Evolutionary conservation across 1,140 invertebrate genomes (phyloP).

Genomic region (Calephelis nemesis): DNA sequence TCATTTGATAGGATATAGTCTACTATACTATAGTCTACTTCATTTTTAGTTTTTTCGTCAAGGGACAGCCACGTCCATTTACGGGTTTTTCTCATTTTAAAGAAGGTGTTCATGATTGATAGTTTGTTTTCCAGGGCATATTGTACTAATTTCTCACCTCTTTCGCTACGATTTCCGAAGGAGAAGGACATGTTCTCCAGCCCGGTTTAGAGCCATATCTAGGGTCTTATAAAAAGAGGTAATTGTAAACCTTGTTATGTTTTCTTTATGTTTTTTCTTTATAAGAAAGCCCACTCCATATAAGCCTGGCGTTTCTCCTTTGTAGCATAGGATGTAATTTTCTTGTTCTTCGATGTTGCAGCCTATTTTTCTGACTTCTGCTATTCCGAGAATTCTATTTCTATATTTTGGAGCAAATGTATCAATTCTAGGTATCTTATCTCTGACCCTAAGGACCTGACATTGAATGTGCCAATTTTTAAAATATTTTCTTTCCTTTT

Average conservation of each 20-base stretch:
- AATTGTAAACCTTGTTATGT: background rate
- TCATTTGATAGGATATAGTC: constrained; percentile 12
- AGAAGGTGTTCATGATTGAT: too few species aligned
- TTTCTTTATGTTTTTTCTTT: constrained; percentile 8
- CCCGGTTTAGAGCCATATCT: background rate
- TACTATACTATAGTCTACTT: constrained; percentile 9
- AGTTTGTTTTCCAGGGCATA: too few species aligned
- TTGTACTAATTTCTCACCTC: too few species aligned
- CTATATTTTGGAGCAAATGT: background rate
- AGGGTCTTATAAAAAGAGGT: too few species aligned
- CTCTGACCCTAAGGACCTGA: background rate
- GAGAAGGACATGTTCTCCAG: too few species aligned
- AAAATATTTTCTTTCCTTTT: background rate
- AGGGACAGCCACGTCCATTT: too few species aligned
- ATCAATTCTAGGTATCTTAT: background rate
- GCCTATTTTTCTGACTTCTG: constrained; percentile 9
- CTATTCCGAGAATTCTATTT: background rate
- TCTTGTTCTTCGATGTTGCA: constrained; percentile 21
- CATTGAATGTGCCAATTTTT: constrained; percentile 5
- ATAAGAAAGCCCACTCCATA: constrained; percentile 19
- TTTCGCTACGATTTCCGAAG: too few species aligned
- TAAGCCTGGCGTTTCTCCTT: constrained; percentile 3
- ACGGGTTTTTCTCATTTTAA: too few species aligned
- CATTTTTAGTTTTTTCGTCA: constrained; percentile 8
- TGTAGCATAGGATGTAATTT: constrained; percentile 17